Conservation (phyloP, 2,113 vertebrate species). For the Festucalex cinctus region DNA sequence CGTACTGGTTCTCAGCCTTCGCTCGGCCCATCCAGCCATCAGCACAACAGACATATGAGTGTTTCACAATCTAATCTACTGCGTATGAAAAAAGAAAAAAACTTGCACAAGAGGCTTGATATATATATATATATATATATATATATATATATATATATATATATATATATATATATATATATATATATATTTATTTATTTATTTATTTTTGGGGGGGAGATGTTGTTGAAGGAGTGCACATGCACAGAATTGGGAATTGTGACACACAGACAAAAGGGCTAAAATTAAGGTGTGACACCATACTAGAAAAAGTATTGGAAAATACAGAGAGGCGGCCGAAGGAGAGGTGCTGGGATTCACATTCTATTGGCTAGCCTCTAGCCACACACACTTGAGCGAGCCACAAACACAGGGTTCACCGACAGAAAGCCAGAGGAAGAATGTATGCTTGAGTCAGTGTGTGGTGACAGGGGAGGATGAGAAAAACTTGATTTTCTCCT, state of each 20-base stretch:
- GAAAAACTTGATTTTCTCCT: conserved; percentile 29
- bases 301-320: conserved; percentile 63
- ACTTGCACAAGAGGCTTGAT: no score
- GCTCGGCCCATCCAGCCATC: conserved; percentile 31
- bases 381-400: conserved; percentile 45
- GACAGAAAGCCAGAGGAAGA: conserved; percentile 56
- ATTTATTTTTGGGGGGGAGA: conserved; percentile 2
- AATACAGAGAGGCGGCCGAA: conserved; percentile 58
- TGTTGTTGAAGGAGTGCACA: conserved; percentile 37
- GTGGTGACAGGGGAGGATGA: conserved; percentile 52
- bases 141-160: no score
- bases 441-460: conserved; percentile 46
- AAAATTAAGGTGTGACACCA: conserved; percentile 62
- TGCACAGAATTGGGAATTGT: conserved; percentile 50
- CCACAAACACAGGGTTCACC: conserved; percentile 65
- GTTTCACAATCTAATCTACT: conserved; percentile 30
- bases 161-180: no score
- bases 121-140: no score
- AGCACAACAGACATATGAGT: conserved; percentile 37
- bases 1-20: conserved; percentile 17
- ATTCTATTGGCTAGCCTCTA: conserved; percentile 64
- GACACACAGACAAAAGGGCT: conserved; percentile 32
- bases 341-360: conserved; percentile 66
- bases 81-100: conserved; percentile 17
- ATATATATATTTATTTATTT: conserved; percentile 50